Base-by-base conservation (phyloP, 2,888 invertebrate genomes). In the Meandrusa payeni region DNA sequence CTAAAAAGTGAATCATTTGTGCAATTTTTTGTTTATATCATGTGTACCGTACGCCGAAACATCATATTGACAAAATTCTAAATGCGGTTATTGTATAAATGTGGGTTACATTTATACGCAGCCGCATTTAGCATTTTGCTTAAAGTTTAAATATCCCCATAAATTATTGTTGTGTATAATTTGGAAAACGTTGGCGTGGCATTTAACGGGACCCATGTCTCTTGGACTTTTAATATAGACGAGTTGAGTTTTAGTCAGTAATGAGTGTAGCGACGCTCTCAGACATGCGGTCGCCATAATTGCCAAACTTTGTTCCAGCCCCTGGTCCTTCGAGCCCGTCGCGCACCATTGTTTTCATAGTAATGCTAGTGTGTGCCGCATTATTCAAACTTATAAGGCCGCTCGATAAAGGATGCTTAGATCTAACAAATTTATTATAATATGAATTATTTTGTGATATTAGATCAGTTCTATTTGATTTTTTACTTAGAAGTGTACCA, bases 281-380 rank as follows among this genome's bases (percentile, higher is more conserved):
- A 81, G 83, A 85, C 86, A 82, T 85, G 86, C 81, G 86, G 86
- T 83, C 81, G 77, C 76, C 82, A 73, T 87, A 87, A 87, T 87
- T 87, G 83, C 83, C 85, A 85, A 87, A 87, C 83, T 87, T 87
- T 75, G 76, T 64, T 66, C 65, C 70, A 69, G 63, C 69, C 72
- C 68, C 31, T 60, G 68, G 67, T 64, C 64, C 73, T 69, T 65
- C 69, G 51, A 67, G 68, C 76, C 78, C 78, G 80, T 79, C 80
- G 76, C 72, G 68, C 71, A 72, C 77, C 76, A 77, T 80, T 81
- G 81, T 79, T 81, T 79, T 69, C 71, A 72, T 75, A 74, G 78
- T 69, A 69, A 75, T 76, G 73, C 72, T 70, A 73, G 73, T 66
- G 71, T 72, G 72, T 73, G 71, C 67, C 67, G 12, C 43, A 26